phyloP scores from a whole-genome alignment of 2,113 vertebrate genomes.

The Sinocyclocheilus grahami region DNA sequence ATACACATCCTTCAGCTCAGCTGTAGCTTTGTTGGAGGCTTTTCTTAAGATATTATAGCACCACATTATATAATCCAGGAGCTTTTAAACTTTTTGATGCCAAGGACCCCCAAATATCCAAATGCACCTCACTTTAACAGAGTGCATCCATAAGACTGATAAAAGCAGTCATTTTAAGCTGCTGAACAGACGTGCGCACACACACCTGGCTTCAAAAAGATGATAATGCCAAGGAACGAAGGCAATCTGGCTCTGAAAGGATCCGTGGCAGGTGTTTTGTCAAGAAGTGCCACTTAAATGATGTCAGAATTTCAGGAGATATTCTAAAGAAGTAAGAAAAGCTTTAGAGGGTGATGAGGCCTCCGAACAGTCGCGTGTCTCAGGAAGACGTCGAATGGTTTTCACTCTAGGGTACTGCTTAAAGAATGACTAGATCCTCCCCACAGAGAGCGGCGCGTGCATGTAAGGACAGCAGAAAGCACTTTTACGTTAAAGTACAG shows the following conservation, averaged over 20 bases:
- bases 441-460: neutral
- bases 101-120: too few species aligned
- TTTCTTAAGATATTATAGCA: neutral
- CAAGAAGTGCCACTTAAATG: conserved; percentile 50
- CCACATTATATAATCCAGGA: neutral
- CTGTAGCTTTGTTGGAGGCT: neutral
- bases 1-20: conserved; percentile 22
- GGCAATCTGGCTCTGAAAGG: conserved; percentile 41
- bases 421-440: conserved; percentile 11
- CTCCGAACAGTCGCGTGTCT: neutral
- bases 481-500: conserved; percentile 1
- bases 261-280: conserved; percentile 35
- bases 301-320: conserved; percentile 46
- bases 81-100: neutral
- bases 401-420: conserved; percentile 27
- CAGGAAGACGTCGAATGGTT: neutral
- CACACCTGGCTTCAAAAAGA: conserved; percentile 17
- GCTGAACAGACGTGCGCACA: neutral
- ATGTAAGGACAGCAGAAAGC: conserved; percentile 10
- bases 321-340: conserved; percentile 40
- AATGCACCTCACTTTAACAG: conserved; percentile 34
- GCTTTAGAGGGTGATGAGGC: conserved; percentile 27
- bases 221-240: conserved; percentile 32
- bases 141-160: conserved; percentile 30
- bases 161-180: conserved; percentile 42